Evolutionary conservation across 2,888 invertebrate genomes (phyloP), one percentile per base, ranked within the genome.

Genomic region (Hydrotaea diabolus): DNA sequence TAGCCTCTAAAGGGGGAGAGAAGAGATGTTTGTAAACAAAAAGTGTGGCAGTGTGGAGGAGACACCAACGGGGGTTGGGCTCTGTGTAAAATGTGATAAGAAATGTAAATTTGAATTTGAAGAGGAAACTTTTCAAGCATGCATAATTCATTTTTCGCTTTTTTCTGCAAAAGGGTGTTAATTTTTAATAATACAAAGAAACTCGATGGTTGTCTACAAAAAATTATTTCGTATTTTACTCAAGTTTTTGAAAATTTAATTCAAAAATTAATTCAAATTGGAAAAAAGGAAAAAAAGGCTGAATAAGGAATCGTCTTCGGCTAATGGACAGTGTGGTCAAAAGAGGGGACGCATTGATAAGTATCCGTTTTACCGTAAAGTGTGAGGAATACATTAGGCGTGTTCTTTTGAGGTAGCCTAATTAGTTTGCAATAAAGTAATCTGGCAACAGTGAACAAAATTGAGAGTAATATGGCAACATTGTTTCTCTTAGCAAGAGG

Each of bases 151-250:
- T 69, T 49, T 46, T 21, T 21, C 69, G 46, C 21, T 17, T 39
- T 43, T 43, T 26, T 59, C 36, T 59, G 57, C 17, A 39, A 66
- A 36, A 21, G 66, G 66, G 69, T 69, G 69, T 69, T 69, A 69
- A 69, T 69, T 46, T 69, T 46, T 69, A 69, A 69, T 69, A 69
- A 69, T n/a, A 57, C 39, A 66, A 43, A 66, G 1, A 69, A 69
- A 46, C 69, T 69, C n/a, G 15, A 46, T 17, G 19, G 46, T 69
- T 43, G 31, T 31, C 31, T 31, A 31, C 46, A 46, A 21, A 31
- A n/a, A 69, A 15, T 69, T 43, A 13, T 21, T 69, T 46, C 19
- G n/a, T 69, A 69, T 46, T 43, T 69, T n/a, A 69, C 23, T 69
- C 69, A 69, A 69, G 69, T 69, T 69, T 69, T 69, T 26, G 43